Evolutionary conservation across 1,140 invertebrate genomes (phyloP), one percentile per base, ranked within the genome.

Genomic region (Anadara kagoshimensis): DNA sequence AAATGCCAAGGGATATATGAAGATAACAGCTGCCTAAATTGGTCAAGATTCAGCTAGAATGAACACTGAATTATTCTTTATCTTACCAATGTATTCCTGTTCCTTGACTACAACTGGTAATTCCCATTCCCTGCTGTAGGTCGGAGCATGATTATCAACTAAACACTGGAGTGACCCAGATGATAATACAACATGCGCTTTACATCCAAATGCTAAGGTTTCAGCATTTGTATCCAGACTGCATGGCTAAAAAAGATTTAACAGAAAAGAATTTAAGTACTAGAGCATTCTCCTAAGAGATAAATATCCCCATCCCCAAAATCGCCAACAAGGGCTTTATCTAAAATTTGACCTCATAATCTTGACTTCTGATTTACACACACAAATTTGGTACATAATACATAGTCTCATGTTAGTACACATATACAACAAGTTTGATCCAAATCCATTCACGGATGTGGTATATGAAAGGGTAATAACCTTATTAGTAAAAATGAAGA

Each of bases 151-250:
- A 58, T 82, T 82, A 57, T 82, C 75, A 1, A 82, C 63, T 5
- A 82, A 57, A 71, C 78, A 80, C 16, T 69, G 66, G 0, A 80
- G 56, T 16, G 62, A 73, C 29, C 71, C 57, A 5, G 80, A 64
- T 29, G 75, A 78, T 49, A 80, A 59, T 14, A 79, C 78, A 20
- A 82, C 51, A 26, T 80, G 62, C 10, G 59, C 61, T 51, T 53
- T 64, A 57, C 78, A 62, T 22, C 63, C 41, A 44, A 65, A 45
- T 2, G 76, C 78, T 26, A 82, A 47, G 0, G 63, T 62, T 49
- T 75, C 70, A 29, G 75, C 76, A 61, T 75, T 82, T 44, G 62
- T 47, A 64, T 82, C 80, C 43, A 63, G 22, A 69, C 78, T 82
- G 20, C 75, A 78, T 14, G 67, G 66, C 80, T 82, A 65, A 20